Base-by-base conservation (phyloP, 2,888 invertebrate genomes). In the Drosophila cyrtoloma region DNA sequence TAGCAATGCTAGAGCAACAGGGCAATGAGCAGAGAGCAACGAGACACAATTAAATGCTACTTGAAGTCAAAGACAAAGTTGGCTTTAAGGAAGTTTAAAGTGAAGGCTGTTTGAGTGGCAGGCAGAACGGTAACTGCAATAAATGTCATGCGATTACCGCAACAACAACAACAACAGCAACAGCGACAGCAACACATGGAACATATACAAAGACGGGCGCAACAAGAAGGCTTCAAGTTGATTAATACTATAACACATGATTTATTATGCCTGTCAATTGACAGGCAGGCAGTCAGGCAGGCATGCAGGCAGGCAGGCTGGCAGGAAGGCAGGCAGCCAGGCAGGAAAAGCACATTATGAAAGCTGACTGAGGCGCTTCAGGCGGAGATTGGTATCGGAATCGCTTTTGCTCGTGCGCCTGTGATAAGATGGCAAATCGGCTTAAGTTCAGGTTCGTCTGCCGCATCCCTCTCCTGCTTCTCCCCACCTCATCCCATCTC, bases 231-330 rank as follows among this genome's bases (percentile, higher is more conserved):
- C 84, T 74, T 80, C 67, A 76, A 71, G 70, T 89, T 88, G 87
- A 88, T 88, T 89, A 88, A 88, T 88, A 88, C 90, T 78, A 88
- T 81, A 88, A 86, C 84, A 82, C 88, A 88, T 89, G 87, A 88
- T 88, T 89, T 88, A 88, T 88, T 86, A 86, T 86, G 85, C 70
- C 83, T 86, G 86, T 86, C 89, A 86, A 86, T 86, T 85, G 86
- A 72, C 65, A 76, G 63, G 60, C 75, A 67, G 68, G 1, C 58
- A 50, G 65, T 9, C 44, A 66, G 16, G 42, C 57, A 39, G 39
- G n/a, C 65, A 66, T 53, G 3, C 53, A 52, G 69, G 22, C 58
- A n/a, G 59, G 12, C 16, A 1, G 22, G 42, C 53, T 22, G 39
- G 30, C 68, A 28, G 55, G 12, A 28, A 64, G 57, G 22, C 47